These are phyloP conservation scores for Takifugu rubripes DNA, from an alignment of 2,797 vertebrate genomes.

Conservation along the genomic window DNA sequence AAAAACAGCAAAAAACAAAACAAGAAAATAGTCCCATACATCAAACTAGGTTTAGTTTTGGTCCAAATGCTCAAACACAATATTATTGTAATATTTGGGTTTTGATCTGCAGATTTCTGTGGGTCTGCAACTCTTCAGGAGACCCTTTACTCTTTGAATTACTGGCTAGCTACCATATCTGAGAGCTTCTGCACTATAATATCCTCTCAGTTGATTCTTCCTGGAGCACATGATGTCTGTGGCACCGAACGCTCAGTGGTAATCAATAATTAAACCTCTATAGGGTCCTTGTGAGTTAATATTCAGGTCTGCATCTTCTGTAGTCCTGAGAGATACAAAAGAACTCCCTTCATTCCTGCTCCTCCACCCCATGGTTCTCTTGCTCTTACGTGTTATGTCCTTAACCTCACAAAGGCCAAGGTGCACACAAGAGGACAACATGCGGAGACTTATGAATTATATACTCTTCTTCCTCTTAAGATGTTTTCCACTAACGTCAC, in stretches of 20 bases:
- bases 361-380: conserved; percentile 21
- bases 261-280: conserved; percentile 69
- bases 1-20: no score
- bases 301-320: conserved; percentile 57
- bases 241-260: conserved; percentile 37
- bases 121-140: conserved; percentile 11
- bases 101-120: conserved; percentile 4
- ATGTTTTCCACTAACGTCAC: conserved; percentile 9
- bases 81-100: background rate
- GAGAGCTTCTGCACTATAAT: conserved; percentile 4
- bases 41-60: conserved; percentile 6
- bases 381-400: conserved; percentile 24
- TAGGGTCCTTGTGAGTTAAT: conserved; percentile 54
- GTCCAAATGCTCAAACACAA: no score
- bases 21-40: background rate
- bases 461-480: background rate
- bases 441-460: conserved; percentile 1
- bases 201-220: conserved; percentile 36
- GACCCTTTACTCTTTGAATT: conserved; percentile 13
- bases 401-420: conserved; percentile 8
- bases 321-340: conserved; percentile 37
- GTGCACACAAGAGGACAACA: conserved; percentile 6
- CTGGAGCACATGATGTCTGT: conserved; percentile 29
- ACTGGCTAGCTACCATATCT: background rate
- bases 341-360: background rate